These are phyloP conservation scores for Alauda arvensis DNA, from an alignment of 2,797 vertebrate species.

Conservation along the genomic window DNA sequence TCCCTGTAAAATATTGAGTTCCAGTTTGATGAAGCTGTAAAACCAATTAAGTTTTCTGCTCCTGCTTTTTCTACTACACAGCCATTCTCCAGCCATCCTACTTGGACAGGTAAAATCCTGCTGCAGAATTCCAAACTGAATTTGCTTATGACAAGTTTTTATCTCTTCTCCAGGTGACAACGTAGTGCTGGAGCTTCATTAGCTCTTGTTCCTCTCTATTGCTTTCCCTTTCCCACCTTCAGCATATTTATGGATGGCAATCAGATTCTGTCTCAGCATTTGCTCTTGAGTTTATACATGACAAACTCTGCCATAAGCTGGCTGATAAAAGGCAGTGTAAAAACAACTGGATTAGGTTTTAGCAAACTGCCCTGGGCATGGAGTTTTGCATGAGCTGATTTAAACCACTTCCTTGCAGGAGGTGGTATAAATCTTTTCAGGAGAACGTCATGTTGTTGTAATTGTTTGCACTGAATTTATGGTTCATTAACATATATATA, in stretches of 20 bases:
- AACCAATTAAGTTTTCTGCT: conserved; percentile 9
- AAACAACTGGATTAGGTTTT: background rate
- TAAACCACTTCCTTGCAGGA: background rate
- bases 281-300: background rate
- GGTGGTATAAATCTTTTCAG: background rate
- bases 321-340: background rate
- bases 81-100: background rate
- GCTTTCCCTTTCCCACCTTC: background rate
- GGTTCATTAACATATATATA: background rate
- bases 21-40: conserved; percentile 29
- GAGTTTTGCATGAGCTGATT: background rate
- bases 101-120: background rate
- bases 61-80: background rate
- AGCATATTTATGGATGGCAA: background rate
- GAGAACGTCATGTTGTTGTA: background rate
- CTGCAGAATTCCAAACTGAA: background rate
- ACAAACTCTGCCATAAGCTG: background rate
- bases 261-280: background rate
- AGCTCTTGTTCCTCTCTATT: background rate
- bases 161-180: background rate
- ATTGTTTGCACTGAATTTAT: background rate
- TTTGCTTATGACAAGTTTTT: background rate
- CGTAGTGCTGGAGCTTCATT: background rate
- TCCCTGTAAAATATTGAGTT: conserved; percentile 46
- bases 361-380: background rate